Evolutionary conservation across 2,113 vertebrate species (phyloP).

Genomic region (Psettodes erumei): DNA sequence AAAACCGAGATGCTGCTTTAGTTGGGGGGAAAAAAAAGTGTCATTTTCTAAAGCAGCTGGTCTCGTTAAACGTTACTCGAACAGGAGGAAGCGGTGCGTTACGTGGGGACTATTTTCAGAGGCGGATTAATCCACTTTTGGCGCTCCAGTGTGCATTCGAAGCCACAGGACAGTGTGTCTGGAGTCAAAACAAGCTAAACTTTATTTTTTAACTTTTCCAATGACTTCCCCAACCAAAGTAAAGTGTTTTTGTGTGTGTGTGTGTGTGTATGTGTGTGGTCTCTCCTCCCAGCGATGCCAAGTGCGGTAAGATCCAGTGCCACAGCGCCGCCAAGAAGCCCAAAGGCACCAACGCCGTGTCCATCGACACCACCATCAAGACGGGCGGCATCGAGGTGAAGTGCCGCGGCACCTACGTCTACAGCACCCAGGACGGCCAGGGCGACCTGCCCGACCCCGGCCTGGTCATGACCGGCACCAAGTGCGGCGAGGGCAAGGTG

Average conservation of each 20-base stretch:
- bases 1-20: not conserved
- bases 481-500: slow-evolving; percentile 92
- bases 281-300: slow-evolving; percentile 85
- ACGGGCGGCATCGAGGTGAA: slow-evolving; percentile 85
- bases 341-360: slow-evolving; percentile 85
- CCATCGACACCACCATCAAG: slow-evolving; percentile 89
- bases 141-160: no score
- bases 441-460: slow-evolving; percentile 88
- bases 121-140: no score
- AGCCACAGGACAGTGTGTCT: no score
- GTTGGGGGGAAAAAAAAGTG: no score
- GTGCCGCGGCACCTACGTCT: slow-evolving; percentile 89
- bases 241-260: not conserved
- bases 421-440: slow-evolving; percentile 86
- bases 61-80: no score
- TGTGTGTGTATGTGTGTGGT: not conserved
- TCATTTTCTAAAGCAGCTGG: no score
- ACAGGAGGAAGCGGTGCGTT: no score
- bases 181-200: no score
- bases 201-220: no score
- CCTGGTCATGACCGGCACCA: slow-evolving; percentile 92
- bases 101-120: no score
- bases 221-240: no score
- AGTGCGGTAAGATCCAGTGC: slow-evolving; percentile 96
- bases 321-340: slow-evolving; percentile 90